Base-by-base conservation (phyloP, 2,797 vertebrate species). In the Rhinogobio ventralis region DNA sequence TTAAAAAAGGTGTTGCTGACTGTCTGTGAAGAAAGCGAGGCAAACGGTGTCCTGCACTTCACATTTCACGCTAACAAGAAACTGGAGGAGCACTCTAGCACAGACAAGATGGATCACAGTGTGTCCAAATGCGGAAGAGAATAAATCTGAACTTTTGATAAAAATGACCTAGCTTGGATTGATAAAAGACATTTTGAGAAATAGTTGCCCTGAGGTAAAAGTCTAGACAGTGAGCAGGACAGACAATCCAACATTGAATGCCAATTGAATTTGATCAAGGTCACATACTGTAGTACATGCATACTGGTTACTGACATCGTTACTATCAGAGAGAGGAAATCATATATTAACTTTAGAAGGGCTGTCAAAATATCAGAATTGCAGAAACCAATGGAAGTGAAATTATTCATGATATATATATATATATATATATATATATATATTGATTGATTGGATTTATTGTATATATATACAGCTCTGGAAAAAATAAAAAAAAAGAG, bases 21-120 rank as follows among this genome's bases (percentile, higher is more conserved):
- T 57, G 64, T 49, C 17, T 13, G 33, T 45, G 46, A 68, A 51
- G 36, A 73, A 60, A 53, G 55, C 1, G 57, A 60, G 76, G 55
- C 83, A 69, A 83, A 68, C 42, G 25, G 42, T 77, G 76, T 85
- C 25, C 49, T 39, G 23, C 60, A 84, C 73, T 73, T 87, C 76
- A 69, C 64, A 71, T 71, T 83, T 88, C 68, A 77, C 15, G 51
- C 57, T 51, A 81, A 78, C 67, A 57, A 60, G 30, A 66, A 51
- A 66, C n/a, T 46, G 78, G 55, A 45, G 67, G 45, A 84, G 45
- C n/a, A 55, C 45, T 78, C 46, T 60, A 81, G 82, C 66, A 55
- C 42, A 55, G 45, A 30, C 28, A 80, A 75, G 77, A 51, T 23
- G 78, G 36, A 86, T 68, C 55, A 75, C 42, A 60, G 64, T 46